Percentiles rank a stretch among this genome's conserved stretches.
These are phyloP conservation scores for Odocoileus virginianus DNA, from an alignment of 2,113 vertebrate species.

Conservation along the genomic window DNA sequence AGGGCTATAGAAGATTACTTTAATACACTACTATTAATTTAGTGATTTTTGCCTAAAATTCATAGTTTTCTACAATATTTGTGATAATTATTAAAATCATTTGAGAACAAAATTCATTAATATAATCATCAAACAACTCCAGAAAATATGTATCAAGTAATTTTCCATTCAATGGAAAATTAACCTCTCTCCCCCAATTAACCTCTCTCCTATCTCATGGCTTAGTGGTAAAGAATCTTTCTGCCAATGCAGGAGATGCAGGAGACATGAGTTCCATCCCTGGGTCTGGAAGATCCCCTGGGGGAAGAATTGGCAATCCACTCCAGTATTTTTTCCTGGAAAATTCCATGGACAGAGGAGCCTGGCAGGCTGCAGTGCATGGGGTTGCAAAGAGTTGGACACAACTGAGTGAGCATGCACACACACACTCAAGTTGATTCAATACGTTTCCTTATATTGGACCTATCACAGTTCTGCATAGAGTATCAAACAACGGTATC, in stretches of 20 bases:
- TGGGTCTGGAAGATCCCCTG: not conserved
- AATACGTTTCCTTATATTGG: not conserved
- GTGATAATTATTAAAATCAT: conserved; percentile 25
- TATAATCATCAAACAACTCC: not conserved
- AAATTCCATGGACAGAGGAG: not conserved
- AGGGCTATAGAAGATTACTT: not conserved
- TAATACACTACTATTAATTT: not conserved
- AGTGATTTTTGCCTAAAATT: not conserved
- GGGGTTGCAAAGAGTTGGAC: not conserved
- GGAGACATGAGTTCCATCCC: not conserved
- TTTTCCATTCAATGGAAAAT: not conserved
- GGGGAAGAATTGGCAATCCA: not conserved
- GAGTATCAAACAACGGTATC: not conserved
- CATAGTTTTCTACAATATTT: conserved; percentile 33
- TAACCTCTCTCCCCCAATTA: not conserved
- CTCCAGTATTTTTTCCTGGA: not conserved
- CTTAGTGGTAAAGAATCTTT: not conserved
- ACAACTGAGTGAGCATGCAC: not conserved
- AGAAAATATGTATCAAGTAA: not conserved
- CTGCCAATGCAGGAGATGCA: not conserved
- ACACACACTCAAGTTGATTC: not conserved
- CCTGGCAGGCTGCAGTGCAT: not conserved
- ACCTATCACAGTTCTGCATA: not conserved
- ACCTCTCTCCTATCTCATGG: not conserved
- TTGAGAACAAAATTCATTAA: not conserved